Conservation (phyloP, 35 echinoderm and acorn worm genomes). For the Hemicentrotus pulcherrimus region DNA sequence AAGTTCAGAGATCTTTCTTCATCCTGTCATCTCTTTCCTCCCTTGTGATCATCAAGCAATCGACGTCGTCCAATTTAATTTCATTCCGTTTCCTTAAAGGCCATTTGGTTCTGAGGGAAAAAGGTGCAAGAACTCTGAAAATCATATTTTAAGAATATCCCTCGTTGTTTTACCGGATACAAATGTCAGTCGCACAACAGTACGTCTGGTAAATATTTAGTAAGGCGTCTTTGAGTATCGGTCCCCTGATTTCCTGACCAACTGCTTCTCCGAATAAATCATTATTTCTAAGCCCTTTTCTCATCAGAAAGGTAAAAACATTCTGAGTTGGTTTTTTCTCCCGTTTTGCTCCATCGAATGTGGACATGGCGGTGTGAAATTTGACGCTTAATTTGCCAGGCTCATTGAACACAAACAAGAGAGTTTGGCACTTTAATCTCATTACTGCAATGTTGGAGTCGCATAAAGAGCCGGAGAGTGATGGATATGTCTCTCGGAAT, state of each 20-base stretch:
- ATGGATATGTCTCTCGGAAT: conserved; percentile 2
- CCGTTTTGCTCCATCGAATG: background rate
- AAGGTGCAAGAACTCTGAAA: background rate
- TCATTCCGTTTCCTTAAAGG: background rate
- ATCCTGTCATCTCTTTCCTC: background rate
- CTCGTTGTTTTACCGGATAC: too few species aligned
- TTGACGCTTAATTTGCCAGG: background rate
- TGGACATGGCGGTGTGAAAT: background rate
- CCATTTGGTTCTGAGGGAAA: background rate
- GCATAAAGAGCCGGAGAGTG: background rate
- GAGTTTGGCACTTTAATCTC: background rate
- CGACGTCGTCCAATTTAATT: background rate
- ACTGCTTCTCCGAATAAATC: background rate
- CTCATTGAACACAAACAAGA: background rate
- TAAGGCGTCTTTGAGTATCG: background rate
- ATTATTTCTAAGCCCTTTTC: background rate
- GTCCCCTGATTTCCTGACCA: background rate
- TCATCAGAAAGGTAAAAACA: background rate
- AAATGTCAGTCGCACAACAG: background rate
- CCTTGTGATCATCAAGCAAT: background rate
- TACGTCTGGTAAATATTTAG: background rate
- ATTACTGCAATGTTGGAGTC: background rate
- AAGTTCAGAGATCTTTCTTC: conserved; percentile 1
- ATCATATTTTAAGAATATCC: background rate
- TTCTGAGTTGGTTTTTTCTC: background rate